A percentile compares a stretch with the other conserved stretches of the same genome.
phyloP scores from a whole-genome alignment of 2,888 invertebrate genomes.

The Cylloceria caligata region DNA sequence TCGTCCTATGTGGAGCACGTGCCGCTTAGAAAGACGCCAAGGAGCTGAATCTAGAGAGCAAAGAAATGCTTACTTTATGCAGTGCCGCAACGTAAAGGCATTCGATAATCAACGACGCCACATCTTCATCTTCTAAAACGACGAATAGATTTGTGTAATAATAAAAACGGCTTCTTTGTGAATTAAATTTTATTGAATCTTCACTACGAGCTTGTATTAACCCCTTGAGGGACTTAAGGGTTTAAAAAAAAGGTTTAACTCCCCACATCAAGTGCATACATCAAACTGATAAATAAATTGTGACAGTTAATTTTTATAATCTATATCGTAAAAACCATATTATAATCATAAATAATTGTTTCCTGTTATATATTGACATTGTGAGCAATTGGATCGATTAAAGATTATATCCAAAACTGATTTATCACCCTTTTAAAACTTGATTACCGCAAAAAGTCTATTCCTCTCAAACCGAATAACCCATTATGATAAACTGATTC shows the following conservation, averaged over 20 bases:
- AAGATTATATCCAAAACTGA: background rate
- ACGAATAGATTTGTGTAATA: conserved; percentile 21
- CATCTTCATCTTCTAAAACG: conserved; percentile 15
- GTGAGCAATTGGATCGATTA: background rate
- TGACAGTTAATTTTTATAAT: background rate
- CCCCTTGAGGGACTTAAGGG: too few species aligned
- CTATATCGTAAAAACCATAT: background rate
- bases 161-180: background rate
- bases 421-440: background rate
- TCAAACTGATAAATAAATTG: background rate
- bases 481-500: conserved; percentile 1
- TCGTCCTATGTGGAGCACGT: conserved; percentile 58
- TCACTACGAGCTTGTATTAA: background rate
- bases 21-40: conserved; percentile 35
- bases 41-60: conserved; percentile 7
- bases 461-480: background rate
- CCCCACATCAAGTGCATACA: background rate
- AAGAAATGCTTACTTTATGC: conserved; percentile 30
- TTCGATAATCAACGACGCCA: background rate
- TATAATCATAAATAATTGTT: background rate
- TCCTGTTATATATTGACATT: background rate
- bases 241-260: too few species aligned
- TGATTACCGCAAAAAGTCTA: background rate
- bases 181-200: background rate
- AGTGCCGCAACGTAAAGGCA: background rate